Conservation (phyloP, 2,797 vertebrate genomes). For the Heterohyrax brucei region DNA sequence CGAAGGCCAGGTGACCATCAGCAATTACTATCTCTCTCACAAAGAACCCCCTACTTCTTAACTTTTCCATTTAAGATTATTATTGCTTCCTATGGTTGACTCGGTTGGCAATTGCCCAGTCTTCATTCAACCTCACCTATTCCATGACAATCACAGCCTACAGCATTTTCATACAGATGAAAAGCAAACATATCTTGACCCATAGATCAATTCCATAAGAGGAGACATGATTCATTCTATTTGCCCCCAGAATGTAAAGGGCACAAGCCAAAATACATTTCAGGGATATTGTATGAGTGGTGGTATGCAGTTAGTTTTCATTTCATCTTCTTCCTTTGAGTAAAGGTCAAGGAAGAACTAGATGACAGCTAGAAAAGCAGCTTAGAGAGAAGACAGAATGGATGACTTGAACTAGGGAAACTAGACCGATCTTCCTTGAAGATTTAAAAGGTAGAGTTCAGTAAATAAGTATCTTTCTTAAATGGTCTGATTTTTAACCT, state of each 20-base stretch:
- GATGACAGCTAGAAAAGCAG: slow-evolving; percentile 14
- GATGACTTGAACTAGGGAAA: neutral
- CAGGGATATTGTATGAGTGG: slow-evolving; percentile 56
- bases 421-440: slow-evolving; percentile 37
- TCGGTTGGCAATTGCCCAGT: neutral
- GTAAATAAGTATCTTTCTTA: slow-evolving; percentile 42
- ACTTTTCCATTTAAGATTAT: slow-evolving; percentile 51
- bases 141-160: neutral
- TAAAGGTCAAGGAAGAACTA: slow-evolving; percentile 76
- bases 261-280: slow-evolving; percentile 80
- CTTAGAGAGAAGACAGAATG: slow-evolving; percentile 11
- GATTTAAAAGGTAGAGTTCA: slow-evolving; percentile 12
- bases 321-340: slow-evolving; percentile 64
- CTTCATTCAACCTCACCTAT: neutral
- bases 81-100: slow-evolving; percentile 12
- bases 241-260: slow-evolving; percentile 80
- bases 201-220: slow-evolving; percentile 65
- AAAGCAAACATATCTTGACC: slow-evolving; percentile 79
- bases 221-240: slow-evolving; percentile 71
- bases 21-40: neutral
- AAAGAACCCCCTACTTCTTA: slow-evolving; percentile 17
- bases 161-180: slow-evolving; percentile 81
- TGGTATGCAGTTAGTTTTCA: slow-evolving; percentile 72
- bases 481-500: slow-evolving; percentile 66
- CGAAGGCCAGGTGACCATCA: neutral